phyloP scores from a whole-genome alignment of 2,113 vertebrate species.

The Rissa tridactyla region DNA sequence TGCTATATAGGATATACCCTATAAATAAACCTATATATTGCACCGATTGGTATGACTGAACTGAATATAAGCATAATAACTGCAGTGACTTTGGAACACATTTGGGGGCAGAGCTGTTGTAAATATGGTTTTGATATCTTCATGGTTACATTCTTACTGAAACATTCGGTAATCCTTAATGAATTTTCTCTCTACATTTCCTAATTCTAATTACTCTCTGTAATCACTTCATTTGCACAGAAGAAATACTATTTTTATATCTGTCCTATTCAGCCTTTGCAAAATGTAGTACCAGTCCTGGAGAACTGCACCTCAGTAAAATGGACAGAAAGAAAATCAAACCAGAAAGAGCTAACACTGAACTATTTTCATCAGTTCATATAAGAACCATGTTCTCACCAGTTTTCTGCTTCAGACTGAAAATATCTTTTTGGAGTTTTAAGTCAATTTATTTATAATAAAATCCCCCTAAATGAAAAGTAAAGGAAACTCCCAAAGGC shows the following conservation, averaged over 20 bases:
- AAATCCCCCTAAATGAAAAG: background rate
- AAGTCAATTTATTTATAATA: background rate
- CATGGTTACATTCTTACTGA: background rate
- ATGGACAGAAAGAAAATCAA: background rate
- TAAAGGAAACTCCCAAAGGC: background rate
- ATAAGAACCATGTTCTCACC: background rate
- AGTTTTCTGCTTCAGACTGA: background rate
- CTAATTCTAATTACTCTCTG: background rate
- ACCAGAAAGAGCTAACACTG: background rate
- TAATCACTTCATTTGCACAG: background rate
- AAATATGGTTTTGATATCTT: background rate
- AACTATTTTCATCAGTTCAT: background rate
- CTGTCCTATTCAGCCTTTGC: background rate
- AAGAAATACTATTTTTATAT: background rate
- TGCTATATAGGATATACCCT: background rate
- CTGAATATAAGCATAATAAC: background rate
- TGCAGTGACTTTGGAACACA: background rate
- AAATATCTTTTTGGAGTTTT: background rate
- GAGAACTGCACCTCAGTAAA: background rate
- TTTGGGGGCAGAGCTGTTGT: background rate
- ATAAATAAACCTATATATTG: background rate
- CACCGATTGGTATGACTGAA: background rate
- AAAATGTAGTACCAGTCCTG: background rate
- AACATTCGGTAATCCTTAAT: background rate
- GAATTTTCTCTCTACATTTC: background rate